These are phyloP conservation scores for Drosophila setosimentum DNA, from an alignment of 2,888 invertebrate species.

Conservation along the genomic window DNA sequence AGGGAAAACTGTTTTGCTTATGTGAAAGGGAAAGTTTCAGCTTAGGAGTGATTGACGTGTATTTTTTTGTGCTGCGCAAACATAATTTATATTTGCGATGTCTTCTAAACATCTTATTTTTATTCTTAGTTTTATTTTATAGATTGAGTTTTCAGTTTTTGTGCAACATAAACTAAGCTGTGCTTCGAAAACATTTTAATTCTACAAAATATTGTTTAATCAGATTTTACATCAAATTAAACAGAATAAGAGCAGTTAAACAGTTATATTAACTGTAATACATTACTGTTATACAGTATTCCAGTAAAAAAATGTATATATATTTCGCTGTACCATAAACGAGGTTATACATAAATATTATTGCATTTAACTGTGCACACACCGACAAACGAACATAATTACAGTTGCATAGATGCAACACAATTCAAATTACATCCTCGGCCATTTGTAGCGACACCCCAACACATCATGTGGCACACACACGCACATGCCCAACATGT, in stretches of 20 bases:
- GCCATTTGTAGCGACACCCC: conserved; percentile 35
- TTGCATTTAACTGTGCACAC: conserved; percentile 21
- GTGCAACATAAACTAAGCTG: neutral
- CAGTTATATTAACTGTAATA: conserved; percentile 12
- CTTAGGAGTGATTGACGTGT: conserved; percentile 1
- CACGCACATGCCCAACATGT: neutral
- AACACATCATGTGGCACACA: conserved; percentile 18
- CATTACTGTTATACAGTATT: conserved; percentile 7
- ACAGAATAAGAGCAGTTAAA: neutral
- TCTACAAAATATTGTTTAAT: neutral
- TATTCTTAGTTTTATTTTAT: neutral
- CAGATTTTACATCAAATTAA: neutral
- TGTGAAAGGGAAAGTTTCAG: conserved; percentile 12
- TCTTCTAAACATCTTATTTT: neutral
- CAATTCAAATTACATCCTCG: conserved; percentile 45
- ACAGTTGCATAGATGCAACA: conserved; percentile 1
- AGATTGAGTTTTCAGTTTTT: neutral
- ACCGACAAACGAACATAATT: neutral
- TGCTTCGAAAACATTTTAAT: neutral
- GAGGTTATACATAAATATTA: conserved; percentile 23
- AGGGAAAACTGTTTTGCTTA: neutral
- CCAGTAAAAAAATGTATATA: neutral
- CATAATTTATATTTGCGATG: neutral
- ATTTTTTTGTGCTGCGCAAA: neutral
- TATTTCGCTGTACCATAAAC: conserved; percentile 20